Conservation (phyloP, 2,797 vertebrate genomes). For the Acipenser ruthenus region DNA sequence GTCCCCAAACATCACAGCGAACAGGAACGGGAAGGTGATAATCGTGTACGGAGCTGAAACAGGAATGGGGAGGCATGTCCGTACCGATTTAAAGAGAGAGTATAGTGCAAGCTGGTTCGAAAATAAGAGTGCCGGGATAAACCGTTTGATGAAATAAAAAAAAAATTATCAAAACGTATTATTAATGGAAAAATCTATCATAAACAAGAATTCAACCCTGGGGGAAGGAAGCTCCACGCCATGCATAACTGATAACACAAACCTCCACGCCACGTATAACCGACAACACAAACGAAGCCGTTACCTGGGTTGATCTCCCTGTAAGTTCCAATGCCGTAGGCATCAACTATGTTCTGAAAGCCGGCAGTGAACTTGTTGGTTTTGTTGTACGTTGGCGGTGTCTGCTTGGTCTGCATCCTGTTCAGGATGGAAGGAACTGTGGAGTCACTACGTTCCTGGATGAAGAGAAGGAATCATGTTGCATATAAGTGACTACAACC, state of each 20-base stretch:
- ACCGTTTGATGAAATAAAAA: background rate
- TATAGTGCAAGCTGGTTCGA: background rate
- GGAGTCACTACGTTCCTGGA: constrained; percentile 82
- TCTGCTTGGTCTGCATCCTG: constrained; percentile 82
- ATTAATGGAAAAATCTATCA: background rate
- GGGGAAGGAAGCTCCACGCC: background rate
- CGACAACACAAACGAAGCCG: constrained; percentile 7
- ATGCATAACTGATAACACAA: background rate
- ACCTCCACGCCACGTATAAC: too few species aligned
- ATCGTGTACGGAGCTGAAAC: constrained; percentile 81
- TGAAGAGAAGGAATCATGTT: background rate
- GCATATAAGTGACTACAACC: too few species aligned
- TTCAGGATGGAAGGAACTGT: constrained; percentile 88
- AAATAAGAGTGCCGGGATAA: background rate
- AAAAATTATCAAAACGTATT: background rate
- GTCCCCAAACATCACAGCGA: constrained; percentile 96
- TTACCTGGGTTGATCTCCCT: constrained; percentile 92
- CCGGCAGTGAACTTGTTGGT: constrained; percentile 93
- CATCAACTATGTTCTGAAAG: constrained; percentile 95
- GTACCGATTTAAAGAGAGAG: background rate
- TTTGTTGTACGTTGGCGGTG: constrained; percentile 82
- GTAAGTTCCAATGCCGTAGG: constrained; percentile 89
- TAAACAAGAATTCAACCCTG: too few species aligned
- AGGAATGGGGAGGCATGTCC: too few species aligned
- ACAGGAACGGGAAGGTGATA: constrained; percentile 93